Evolutionary conservation across 2,113 vertebrate species (phyloP), one percentile per base, ranked within the genome.

Genomic region (Heterotis niloticus): DNA sequence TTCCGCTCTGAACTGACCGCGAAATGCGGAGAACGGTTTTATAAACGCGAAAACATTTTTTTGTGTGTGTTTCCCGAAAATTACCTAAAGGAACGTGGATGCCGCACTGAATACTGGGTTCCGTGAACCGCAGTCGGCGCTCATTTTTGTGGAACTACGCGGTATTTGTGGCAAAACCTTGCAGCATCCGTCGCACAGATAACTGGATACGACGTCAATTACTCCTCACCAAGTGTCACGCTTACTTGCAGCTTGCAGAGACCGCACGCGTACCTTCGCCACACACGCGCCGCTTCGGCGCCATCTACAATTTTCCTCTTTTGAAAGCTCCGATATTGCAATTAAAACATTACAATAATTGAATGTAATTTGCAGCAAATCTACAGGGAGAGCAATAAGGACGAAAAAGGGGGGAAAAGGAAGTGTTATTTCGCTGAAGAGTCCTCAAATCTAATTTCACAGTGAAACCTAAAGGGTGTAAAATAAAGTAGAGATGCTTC

Each of bases 261-360:
- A 26, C 64, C 16, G 52, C 54, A 70, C 69, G 72, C 26, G 59
- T 78, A 56, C 70, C 54, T 51, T 68, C 57, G 16, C 54, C 17
- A 52, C 24, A 67, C 66, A 34, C 64, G 24, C 23, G 14, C 60
- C 28, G 59, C 18, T 23, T 72, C 7, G 34, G 17, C 14, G 11
- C 51, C 62, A 59, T 74, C 76, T 85, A 80, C 65, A 23, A 17
- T 75, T 82, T 77, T 67, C 82, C 83, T 81, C 84, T 84, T 82
- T 77, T 78, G 84, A 79, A 86, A 86, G 84, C 84, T 85, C 85
- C 87, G 87, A 83, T 84, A 64, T 78, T 75, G 86, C 85, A 72
- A 88, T 84, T 86, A 87, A 84, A 86, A 78, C 85, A 90, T 83
- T 85, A 88, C 72, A 20, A 82, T 84, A 88, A 90, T 91, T 84